phyloP scores from a whole-genome alignment of 1,140 invertebrate genomes.

The Callitettix versicolor region DNA sequence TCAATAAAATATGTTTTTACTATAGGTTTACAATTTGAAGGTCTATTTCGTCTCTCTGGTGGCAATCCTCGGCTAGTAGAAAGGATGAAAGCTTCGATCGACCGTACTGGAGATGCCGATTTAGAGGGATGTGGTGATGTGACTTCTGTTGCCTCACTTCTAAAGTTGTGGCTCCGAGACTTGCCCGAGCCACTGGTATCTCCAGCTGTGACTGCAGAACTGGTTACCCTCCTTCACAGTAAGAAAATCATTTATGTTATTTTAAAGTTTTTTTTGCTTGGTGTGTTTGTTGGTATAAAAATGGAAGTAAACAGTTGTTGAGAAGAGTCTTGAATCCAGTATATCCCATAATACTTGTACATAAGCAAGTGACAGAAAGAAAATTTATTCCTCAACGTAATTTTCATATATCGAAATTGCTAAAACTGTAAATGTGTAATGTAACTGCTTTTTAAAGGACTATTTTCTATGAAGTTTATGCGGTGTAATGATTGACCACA shows the following conservation, averaged over 20 bases:
- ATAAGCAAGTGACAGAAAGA: too few relatives aligned
- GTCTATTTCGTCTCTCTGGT: constrained; percentile 35
- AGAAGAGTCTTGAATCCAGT: too few relatives aligned
- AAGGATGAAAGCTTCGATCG: constrained; percentile 34
- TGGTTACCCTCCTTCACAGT: constrained; percentile 29
- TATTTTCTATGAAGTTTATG: too few relatives aligned
- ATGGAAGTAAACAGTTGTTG: too few relatives aligned
- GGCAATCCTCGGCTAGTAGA: constrained; percentile 36
- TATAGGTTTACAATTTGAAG: constrained; percentile 32
- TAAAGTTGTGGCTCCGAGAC: constrained; percentile 39
- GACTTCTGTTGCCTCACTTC: constrained; percentile 36
- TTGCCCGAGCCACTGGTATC: constrained; percentile 38
- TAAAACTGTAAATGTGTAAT: too few relatives aligned
- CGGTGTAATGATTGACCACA: too few relatives aligned
- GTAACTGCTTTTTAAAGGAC: too few relatives aligned
- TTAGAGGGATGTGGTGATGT: constrained; percentile 36
- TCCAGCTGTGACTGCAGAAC: constrained; percentile 32
- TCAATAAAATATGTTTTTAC: neutral
- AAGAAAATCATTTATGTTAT: constrained; percentile 7
- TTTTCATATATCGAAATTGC: too few relatives aligned
- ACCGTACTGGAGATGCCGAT: constrained; percentile 39
- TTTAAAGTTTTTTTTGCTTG: too few relatives aligned
- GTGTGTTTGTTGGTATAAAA: too few relatives aligned
- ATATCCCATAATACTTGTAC: too few relatives aligned
- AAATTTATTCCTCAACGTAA: too few relatives aligned